phyloP scores from a whole-genome alignment of 2,888 invertebrate genomes.

The Melanargia galathea region DNA sequence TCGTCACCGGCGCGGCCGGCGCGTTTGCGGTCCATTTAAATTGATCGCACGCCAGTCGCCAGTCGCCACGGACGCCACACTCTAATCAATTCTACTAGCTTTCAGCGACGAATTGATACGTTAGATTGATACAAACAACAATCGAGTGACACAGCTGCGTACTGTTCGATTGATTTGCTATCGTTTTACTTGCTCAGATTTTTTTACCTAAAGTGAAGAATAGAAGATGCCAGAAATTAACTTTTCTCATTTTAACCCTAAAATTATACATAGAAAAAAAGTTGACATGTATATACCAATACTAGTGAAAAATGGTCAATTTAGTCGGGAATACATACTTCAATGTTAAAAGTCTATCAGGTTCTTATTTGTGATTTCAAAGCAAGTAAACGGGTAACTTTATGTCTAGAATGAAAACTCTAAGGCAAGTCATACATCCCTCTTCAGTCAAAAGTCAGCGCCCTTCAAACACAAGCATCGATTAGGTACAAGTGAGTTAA shows the following conservation, averaged over 20 bases:
- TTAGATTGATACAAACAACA: conserved; percentile 18
- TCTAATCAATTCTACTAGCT: conserved; percentile 28
- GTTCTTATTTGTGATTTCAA: background rate
- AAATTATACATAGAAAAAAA: no score
- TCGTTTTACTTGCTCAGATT: background rate
- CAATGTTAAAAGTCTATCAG: no score
- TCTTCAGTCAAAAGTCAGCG: background rate
- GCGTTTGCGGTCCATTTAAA: conserved; percentile 68
- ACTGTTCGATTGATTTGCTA: conserved; percentile 10
- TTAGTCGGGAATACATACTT: no score
- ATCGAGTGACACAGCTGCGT: conserved; percentile 6
- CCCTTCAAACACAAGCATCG: background rate
- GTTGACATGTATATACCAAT: no score
- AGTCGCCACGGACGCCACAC: conserved; percentile 27
- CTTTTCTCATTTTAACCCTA: background rate
- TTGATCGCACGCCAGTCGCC: no score
- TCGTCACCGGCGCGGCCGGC: conserved; percentile 49
- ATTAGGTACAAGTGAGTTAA: conserved; percentile 10
- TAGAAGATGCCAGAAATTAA: background rate
- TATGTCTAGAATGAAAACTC: background rate
- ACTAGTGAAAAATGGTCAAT: no score
- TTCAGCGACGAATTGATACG: conserved; percentile 23
- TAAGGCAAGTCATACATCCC: background rate
- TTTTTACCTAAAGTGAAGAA: no score
- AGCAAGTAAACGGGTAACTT: background rate